Base-by-base conservation (phyloP, 1,140 invertebrate species). In the Cydia strobilella region DNA sequence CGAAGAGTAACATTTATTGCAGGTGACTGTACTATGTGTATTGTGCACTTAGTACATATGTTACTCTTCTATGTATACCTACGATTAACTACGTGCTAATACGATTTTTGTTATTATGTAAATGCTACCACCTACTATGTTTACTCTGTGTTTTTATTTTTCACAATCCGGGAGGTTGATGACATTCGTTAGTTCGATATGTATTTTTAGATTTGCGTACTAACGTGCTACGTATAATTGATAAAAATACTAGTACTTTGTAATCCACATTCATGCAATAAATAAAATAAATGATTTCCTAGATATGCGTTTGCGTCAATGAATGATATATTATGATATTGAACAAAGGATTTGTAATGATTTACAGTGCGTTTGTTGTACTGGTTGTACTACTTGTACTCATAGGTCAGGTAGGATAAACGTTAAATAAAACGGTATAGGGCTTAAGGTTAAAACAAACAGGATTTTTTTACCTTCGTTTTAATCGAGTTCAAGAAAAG, bases 301-400 rank as follows among this genome's bases (percentile, higher is more conserved):
- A 39, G 35, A 39, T 39, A 23, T 23, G 15, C 59, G 23, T 10
- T 66, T 66, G 63, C 63, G 63, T 66, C 63, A 66, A 66, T 66
- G 13, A 66, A n/a, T 66, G 63, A 35, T 66, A n/a, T n/a, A 27
- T 66, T 63, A 25, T 63, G 54, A 27, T 18, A n/a, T 18, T 23
- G 63, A 66, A 66, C 27, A 66, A 66, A 66, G 25, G 63, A 27
- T 66, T 66, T 66, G 63, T 31, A 66, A 31, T 66, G 63, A 66
- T 66, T 66, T 35, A 35, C 23, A 31, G 25, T 9, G 25, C 6
- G 25, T 66, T 63, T 15, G 20, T 25, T 66, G 10, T 31, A 15
- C 13, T 2, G 62, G 25, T n/a, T n/a, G n/a, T n/a, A n/a, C n/a
- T n/a, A n/a, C n/a, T 66, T 31, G 5, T 51, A n/a, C 48, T 51